Evolutionary conservation across 1,140 invertebrate species (phyloP).

Genomic region (Drosophila ogumai): DNA sequence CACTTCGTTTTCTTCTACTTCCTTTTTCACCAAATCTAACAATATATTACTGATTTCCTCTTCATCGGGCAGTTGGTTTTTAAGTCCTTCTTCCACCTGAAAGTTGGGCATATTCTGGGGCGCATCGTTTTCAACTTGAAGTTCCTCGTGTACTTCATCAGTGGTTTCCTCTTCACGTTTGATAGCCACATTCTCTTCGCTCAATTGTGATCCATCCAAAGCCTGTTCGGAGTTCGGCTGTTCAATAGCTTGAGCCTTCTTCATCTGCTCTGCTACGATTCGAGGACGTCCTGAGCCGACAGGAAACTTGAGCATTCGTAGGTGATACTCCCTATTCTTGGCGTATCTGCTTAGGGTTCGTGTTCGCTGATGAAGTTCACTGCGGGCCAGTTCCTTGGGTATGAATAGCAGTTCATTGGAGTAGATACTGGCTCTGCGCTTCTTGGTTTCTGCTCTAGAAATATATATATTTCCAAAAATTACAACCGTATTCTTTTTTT

Average conservation of each 20-base stretch:
- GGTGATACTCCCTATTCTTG: slow-evolving; percentile 38
- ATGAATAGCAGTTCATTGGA: slow-evolving; percentile 60
- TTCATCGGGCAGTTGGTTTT: slow-evolving; percentile 26
- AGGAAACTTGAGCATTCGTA: slow-evolving; percentile 64
- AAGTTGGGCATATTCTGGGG: slow-evolving; percentile 33
- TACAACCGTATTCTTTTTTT: too few species aligned
- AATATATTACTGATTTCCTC: slow-evolving; percentile 39
- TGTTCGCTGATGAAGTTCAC: slow-evolving; percentile 44
- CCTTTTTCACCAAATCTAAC: slow-evolving; percentile 39
- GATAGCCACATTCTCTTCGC: not conserved
- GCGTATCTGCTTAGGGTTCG: slow-evolving; percentile 14
- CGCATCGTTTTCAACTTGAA: not conserved
- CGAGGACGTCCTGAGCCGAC: slow-evolving; percentile 57
- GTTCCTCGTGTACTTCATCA: not conserved
- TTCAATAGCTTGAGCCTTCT: not conserved
- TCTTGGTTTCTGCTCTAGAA: slow-evolving; percentile 68
- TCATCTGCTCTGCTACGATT: slow-evolving; percentile 55
- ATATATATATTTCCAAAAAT: not conserved
- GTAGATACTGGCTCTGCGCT: slow-evolving; percentile 64
- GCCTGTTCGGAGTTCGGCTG: not conserved
- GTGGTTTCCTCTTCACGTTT: slow-evolving; percentile 22
- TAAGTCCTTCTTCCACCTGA: not conserved
- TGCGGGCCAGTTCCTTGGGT: slow-evolving; percentile 62
- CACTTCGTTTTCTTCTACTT: not conserved
- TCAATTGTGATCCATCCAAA: not conserved